Evolutionary conservation across 2,113 vertebrate species (phyloP).

Genomic region (Tupaia chinensis): DNA sequence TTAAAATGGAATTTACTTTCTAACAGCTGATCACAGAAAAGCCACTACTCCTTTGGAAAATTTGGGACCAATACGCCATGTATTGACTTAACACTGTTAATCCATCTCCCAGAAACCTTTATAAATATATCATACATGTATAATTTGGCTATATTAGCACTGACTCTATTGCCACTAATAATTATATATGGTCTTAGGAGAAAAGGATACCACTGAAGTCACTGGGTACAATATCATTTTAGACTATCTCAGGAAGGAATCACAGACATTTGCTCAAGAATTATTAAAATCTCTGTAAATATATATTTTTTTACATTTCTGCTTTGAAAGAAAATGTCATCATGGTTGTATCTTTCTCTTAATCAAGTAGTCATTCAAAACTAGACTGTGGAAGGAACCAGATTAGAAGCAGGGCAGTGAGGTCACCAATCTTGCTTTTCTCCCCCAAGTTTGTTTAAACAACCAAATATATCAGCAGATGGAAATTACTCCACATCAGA

Average conservation of each 20-base stretch:
- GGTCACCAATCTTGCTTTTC: conserved; percentile 86
- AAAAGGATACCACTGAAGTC: conserved; percentile 70
- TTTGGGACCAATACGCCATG: conserved; percentile 16
- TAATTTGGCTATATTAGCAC: conserved; percentile 69
- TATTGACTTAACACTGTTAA: conserved; percentile 53
- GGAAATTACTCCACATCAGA: conserved; percentile 95
- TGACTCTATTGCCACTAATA: conserved; percentile 57
- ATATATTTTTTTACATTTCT: conserved; percentile 65
- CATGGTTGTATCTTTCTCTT: conserved; percentile 74
- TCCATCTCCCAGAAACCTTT: conserved; percentile 25
- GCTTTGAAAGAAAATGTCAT: conserved; percentile 76
- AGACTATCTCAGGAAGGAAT: conserved; percentile 46
- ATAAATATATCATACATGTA: conserved; percentile 52
- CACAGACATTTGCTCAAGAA: conserved; percentile 12
- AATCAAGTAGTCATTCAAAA: conserved; percentile 77
- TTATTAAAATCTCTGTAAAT: conserved; percentile 55
- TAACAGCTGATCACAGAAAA: conserved; percentile 22
- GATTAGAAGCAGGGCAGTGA: conserved; percentile 89
- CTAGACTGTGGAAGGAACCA: conserved; percentile 86
- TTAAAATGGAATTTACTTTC: conserved; percentile 48
- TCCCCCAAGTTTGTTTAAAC: conserved; percentile 84
- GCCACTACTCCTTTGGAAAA: not conserved
- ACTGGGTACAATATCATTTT: conserved; percentile 62
- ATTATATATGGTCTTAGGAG: conserved; percentile 61
- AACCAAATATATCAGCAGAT: conserved; percentile 83